Conservation (phyloP, 2,888 invertebrate species). For the Pyrgus malvae region DNA sequence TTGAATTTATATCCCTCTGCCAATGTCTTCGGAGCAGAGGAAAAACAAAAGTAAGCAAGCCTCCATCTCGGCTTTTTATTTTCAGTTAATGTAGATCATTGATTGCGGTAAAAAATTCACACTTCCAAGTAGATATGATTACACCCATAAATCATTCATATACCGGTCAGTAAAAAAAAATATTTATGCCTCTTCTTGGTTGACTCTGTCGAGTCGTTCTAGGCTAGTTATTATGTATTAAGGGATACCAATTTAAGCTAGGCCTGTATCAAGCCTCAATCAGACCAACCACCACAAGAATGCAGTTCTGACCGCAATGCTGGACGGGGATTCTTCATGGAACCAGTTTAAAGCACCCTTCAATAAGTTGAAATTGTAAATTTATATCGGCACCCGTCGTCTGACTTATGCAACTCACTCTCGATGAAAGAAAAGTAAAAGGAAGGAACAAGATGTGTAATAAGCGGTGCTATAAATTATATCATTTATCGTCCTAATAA, state of each 20-base stretch:
- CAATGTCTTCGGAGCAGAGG: too few species aligned
- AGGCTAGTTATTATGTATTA: slow-evolving; percentile 22
- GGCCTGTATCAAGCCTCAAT: slow-evolving; percentile 52
- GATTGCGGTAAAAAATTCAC: background rate
- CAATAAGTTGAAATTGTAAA: slow-evolving; percentile 38
- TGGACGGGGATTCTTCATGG: slow-evolving; percentile 65
- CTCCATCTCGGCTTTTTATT: background rate
- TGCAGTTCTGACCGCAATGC: slow-evolving; percentile 49
- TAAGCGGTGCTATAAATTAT: background rate
- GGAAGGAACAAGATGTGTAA: background rate
- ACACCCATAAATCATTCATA: slow-evolving; percentile 7
- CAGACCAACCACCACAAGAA: slow-evolving; percentile 57
- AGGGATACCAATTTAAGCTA: slow-evolving; percentile 52
- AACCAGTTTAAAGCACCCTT: slow-evolving; percentile 61
- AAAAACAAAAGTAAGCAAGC: too few species aligned
- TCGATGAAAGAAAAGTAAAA: slow-evolving; percentile 40
- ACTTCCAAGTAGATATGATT: background rate
- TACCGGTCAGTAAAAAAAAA: slow-evolving; percentile 9
- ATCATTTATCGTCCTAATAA: too few species aligned
- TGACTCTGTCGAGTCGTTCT: background rate
- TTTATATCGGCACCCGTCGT: slow-evolving; percentile 29
- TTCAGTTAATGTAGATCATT: background rate
- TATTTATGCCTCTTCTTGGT: slow-evolving; percentile 8
- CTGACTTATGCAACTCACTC: slow-evolving; percentile 45
- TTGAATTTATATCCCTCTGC: too few species aligned